Conservation (phyloP, 2,888 invertebrate species). For the Microchrysa polita region DNA sequence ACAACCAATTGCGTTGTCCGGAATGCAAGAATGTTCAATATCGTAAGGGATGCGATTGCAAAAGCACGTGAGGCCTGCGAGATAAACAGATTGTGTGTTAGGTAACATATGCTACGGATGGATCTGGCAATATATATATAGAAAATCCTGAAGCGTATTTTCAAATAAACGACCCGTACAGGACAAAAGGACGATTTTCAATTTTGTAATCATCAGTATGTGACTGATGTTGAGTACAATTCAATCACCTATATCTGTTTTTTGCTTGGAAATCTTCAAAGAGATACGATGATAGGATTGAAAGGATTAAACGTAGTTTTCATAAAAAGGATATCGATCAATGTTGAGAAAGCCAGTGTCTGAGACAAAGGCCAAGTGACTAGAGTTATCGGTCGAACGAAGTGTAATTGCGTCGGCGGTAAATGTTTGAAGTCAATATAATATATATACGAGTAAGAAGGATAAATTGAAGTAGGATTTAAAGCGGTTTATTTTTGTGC, state of each 20-base stretch:
- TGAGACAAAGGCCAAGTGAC: too few species aligned
- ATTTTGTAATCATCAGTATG: neutral
- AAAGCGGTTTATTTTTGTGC: neutral
- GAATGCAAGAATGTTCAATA: neutral
- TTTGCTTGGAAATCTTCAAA: neutral
- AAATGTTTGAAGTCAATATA: constrained; percentile 21
- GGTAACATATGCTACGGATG: neutral
- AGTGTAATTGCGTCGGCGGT: constrained; percentile 14
- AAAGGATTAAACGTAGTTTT: constrained; percentile 21
- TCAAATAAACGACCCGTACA: neutral
- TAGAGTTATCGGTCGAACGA: neutral
- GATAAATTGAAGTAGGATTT: neutral
- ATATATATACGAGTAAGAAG: too few species aligned
- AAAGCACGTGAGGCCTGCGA: neutral
- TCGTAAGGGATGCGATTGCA: neutral
- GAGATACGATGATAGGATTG: constrained; percentile 6
- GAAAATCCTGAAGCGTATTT: constrained; percentile 8
- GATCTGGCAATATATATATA: constrained; percentile 28
- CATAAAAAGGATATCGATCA: neutral
- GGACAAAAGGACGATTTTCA: constrained; percentile 13
- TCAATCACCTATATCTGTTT: constrained; percentile 9
- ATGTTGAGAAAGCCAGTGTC: neutral
- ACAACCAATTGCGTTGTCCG: neutral
- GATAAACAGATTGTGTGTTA: neutral
- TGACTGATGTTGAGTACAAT: neutral